Evolutionary conservation across 2,797 vertebrate genomes (phyloP).

Genomic region (Cynodonichthys magdalenae): DNA sequence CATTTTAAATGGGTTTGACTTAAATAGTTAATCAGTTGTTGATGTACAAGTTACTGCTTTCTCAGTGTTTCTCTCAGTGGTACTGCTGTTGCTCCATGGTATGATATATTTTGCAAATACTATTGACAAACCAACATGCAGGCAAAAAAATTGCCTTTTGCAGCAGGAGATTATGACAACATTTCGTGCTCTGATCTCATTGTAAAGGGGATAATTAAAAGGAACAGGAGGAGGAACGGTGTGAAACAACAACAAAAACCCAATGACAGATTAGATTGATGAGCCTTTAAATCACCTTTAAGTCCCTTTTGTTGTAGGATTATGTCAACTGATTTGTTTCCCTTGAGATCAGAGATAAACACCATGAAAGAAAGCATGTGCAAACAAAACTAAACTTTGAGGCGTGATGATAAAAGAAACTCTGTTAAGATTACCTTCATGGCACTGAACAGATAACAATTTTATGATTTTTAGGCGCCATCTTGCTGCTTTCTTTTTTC

Average conservation of each 20-base stretch:
- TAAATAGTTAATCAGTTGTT: no score
- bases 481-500: slow-evolving; percentile 1
- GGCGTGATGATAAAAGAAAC: neutral
- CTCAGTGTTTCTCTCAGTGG: no score
- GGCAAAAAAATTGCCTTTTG: no score
- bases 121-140: no score
- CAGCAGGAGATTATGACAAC: slow-evolving; percentile 3
- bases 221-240: neutral
- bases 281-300: slow-evolving; percentile 16
- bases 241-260: neutral
- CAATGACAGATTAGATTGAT: neutral
- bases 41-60: no score
- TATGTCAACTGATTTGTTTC: slow-evolving; percentile 2
- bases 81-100: no score
- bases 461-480: slow-evolving; percentile 11
- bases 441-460: slow-evolving; percentile 10
- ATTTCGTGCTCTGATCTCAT: slow-evolving; percentile 23
- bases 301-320: neutral
- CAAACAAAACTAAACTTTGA: slow-evolving; percentile 11
- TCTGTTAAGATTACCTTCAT: slow-evolving; percentile 7
- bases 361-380: slow-evolving; percentile 9
- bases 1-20: no score
- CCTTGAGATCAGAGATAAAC: slow-evolving; percentile 16
- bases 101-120: no score
- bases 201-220: slow-evolving; percentile 33